Conservation (phyloP, 2,113 vertebrate species). For the Prunella himalayana region DNA sequence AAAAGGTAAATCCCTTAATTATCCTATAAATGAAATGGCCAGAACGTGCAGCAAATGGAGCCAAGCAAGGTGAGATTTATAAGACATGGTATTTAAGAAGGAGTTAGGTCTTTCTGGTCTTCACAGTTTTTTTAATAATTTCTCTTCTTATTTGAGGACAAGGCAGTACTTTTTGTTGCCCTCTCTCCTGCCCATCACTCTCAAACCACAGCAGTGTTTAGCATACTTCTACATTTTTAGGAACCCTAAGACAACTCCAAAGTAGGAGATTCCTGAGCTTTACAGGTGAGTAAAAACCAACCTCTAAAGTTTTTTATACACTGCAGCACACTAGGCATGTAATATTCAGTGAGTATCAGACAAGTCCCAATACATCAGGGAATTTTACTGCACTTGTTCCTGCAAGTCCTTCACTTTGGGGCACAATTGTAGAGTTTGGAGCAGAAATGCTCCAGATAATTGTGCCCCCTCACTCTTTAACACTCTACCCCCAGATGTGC, state of each 20-base stretch:
- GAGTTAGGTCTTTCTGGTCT: background rate
- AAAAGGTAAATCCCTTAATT: slow-evolving; percentile 48
- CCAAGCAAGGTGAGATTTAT: background rate
- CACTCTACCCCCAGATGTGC: background rate
- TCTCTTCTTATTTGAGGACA: background rate
- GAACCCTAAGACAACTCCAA: background rate
- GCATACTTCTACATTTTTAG: background rate
- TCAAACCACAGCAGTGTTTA: background rate
- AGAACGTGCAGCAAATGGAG: background rate
- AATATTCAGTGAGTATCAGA: background rate
- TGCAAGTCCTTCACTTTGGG: background rate
- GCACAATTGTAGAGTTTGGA: rapidly evolving
- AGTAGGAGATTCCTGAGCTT: background rate
- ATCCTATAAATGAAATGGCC: slow-evolving; percentile 15
- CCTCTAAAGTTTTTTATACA: background rate
- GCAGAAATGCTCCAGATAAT: background rate
- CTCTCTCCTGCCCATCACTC: background rate
- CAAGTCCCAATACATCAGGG: background rate
- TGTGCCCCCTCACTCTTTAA: background rate
- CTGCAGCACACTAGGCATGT: background rate
- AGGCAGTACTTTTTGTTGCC: background rate
- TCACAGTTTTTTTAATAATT: background rate
- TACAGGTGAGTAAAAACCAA: background rate
- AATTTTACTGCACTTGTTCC: background rate
- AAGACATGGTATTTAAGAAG: background rate